phyloP scores from a whole-genome alignment of 2,113 vertebrate species.

The Ageneiosus marmoratus region DNA sequence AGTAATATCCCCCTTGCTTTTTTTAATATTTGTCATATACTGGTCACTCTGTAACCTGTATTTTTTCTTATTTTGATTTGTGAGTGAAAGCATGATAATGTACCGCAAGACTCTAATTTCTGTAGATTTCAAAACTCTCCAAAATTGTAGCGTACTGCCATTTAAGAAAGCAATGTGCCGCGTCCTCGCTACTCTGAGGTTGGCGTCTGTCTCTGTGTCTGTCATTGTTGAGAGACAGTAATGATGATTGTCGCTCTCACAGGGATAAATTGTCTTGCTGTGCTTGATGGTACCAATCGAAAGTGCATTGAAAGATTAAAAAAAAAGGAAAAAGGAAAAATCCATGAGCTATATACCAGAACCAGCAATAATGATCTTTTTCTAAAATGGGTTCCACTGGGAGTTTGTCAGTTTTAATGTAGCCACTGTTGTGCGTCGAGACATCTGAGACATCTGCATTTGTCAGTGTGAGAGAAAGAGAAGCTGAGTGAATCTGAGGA shows the following conservation, averaged over 20 bases:
- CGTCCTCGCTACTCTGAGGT: neutral
- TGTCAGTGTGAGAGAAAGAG: neutral
- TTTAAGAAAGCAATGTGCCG: neutral
- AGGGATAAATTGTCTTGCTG: conserved; percentile 13
- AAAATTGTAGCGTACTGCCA: neutral
- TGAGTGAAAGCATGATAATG: neutral
- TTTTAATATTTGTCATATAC: neutral
- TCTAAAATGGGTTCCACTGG: neutral
- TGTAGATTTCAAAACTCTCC: neutral
- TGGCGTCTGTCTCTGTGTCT: neutral
- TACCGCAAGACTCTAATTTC: neutral
- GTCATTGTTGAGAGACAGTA: conserved; percentile 7
- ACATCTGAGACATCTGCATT: neutral
- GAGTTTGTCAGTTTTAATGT: neutral
- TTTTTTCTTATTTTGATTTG: neutral
- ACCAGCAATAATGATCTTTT: neutral
- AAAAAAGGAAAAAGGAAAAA: neutral
- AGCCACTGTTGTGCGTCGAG: neutral
- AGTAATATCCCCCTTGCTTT: neutral
- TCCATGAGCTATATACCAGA: neutral
- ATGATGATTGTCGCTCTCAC: neutral
- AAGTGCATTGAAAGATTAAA: neutral
- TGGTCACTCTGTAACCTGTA: neutral
- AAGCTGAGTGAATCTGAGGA: conserved; percentile 20
- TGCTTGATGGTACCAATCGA: neutral